Conservation (phyloP, 2,113 vertebrate genomes). For the Muntiacus muntjak region DNA sequence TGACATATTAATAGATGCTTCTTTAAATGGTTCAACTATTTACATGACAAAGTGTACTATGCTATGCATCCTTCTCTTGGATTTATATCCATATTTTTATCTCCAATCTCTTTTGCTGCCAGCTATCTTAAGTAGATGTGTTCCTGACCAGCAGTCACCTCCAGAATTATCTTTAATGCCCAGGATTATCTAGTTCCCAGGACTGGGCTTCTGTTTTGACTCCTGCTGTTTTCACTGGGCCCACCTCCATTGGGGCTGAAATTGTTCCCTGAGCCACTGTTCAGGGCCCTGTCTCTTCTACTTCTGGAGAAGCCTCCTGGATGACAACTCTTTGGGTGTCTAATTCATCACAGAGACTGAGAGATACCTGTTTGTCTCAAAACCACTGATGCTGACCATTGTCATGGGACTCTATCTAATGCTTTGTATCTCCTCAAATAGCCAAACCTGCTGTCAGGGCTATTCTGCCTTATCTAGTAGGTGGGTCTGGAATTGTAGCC, state of each 20-base stretch:
- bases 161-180: background rate
- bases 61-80: background rate
- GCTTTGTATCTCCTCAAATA: background rate
- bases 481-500: background rate
- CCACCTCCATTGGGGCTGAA: background rate
- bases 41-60: background rate
- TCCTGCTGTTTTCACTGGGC: background rate
- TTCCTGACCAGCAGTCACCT: background rate
- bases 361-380: background rate
- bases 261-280: background rate
- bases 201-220: background rate
- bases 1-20: background rate
- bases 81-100: background rate
- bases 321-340: background rate
- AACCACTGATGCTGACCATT: background rate
- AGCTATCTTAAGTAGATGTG: background rate
- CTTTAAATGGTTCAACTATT: background rate
- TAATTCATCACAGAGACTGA: background rate
- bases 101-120: background rate
- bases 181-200: background rate
- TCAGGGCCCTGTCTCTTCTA: background rate
- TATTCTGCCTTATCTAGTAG: background rate
- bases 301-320: background rate
- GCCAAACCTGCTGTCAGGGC: background rate
- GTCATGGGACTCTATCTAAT: too few species aligned